These are phyloP conservation scores for Dasypus novemcinctus DNA, from an alignment of 2,113 vertebrate species.

Conservation along the genomic window DNA sequence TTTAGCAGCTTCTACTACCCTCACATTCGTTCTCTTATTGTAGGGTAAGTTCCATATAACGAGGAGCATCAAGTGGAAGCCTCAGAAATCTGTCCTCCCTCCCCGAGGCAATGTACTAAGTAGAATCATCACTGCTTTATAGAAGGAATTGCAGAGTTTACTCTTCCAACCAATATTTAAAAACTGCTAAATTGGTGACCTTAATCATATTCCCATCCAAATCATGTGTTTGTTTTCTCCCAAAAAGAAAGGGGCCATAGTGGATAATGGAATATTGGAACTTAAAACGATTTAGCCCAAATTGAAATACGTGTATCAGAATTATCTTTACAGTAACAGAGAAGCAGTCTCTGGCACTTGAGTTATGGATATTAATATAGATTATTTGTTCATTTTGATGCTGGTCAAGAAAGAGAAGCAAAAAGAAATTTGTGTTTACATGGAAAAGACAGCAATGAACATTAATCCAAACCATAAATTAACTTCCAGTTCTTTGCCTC, in stretches of 20 bases:
- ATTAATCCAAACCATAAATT: not conserved
- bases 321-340: not conserved
- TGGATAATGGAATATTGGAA: no score
- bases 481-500: no score
- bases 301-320: not conserved
- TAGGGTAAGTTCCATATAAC: not conserved
- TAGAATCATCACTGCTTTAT: not conserved
- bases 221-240: not conserved
- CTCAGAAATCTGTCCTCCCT: not conserved
- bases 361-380: not conserved
- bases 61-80: not conserved
- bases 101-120: not conserved
- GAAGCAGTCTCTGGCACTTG: not conserved
- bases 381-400: not conserved
- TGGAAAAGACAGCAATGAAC: not conserved
- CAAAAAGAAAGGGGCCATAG: no score
- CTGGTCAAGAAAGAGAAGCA: not conserved
- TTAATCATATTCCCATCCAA: not conserved
- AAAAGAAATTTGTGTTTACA: not conserved
- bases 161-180: not conserved
- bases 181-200: not conserved
- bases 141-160: not conserved
- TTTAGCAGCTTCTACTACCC: not conserved
- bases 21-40: not conserved
- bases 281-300: not conserved